Evolutionary conservation across 2,888 invertebrate genomes (phyloP), one percentile per base, ranked within the genome.

Genomic region (Troilus luridus): DNA sequence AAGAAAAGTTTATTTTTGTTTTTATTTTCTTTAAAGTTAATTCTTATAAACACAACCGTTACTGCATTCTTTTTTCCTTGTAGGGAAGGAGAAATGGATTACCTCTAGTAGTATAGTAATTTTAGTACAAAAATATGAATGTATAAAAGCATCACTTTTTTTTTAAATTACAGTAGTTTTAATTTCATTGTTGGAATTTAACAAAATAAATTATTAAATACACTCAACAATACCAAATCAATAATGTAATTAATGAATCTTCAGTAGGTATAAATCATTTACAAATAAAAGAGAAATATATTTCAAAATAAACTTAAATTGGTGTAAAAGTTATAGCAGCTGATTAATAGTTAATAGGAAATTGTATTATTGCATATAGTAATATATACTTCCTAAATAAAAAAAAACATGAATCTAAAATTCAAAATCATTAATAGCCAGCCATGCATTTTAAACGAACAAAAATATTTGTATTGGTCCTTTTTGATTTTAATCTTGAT

Each of bases 1-100:
- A 41, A 77, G 72, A 77, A 41, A 41, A 41, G 27, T 19, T 77
- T 77, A 41, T 77, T 77, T 77, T 27, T 27, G 17, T 77, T 77
- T 41, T 77, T 77, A 72, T 72, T 72, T 72, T 72, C 3, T 77
- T 77, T 41, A 24, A 77, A 27, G 41, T 77, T 77, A 77, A 77
- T 2, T 41, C 10, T 27, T 12, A 8, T 21, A 77, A 77, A 41
- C 24, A 67, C 12, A 12, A 67, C 12, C 64, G 24, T 0, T 67
- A 77, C 72, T 77, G 41, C 19, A 24, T 77, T 24, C 1, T 77
- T 77, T 77, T 41, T 27, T 41, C 14, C 12, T 17, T 24, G 67
- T 24, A 67, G 24, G 24, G 10, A 3, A 24, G 24, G 5, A 21
- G 62, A 62, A 24, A 67, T 24, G 11, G 24, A 24, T n/a, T 24